phyloP scores from a whole-genome alignment of 2,797 vertebrate genomes.

The Typhlichthys eigenmanni region DNA sequence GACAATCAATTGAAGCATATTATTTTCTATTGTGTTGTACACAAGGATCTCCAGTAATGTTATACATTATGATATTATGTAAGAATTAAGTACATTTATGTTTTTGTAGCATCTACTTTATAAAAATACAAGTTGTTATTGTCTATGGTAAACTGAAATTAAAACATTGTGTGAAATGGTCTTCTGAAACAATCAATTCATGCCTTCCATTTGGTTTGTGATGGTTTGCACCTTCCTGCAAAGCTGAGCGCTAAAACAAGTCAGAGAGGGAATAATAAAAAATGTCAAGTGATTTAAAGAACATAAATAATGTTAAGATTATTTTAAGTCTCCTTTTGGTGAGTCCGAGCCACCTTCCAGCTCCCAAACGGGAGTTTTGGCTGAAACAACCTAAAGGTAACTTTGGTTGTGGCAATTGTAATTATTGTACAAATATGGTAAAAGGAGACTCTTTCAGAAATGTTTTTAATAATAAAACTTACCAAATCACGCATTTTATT shows the following conservation, averaged over 20 bases:
- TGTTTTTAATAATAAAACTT: too few species aligned
- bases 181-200: constrained; percentile 33
- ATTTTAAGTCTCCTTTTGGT: too few species aligned
- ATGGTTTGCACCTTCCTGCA: constrained; percentile 31
- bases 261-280: not conserved
- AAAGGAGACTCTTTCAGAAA: too few species aligned
- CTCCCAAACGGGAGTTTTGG: too few species aligned
- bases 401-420: too few species aligned
- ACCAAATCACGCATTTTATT: too few species aligned
- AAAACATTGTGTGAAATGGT: constrained; percentile 8
- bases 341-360: too few species aligned
- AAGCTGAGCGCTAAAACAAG: constrained; percentile 14
- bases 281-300: too few species aligned
- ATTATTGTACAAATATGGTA: too few species aligned
- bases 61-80: constrained; percentile 68
- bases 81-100: constrained; percentile 54
- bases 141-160: constrained; percentile 24
- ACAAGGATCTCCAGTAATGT: constrained; percentile 63
- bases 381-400: too few species aligned
- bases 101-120: constrained; percentile 20
- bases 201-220: constrained; percentile 53
- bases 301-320: too few species aligned
- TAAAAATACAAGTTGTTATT: too few species aligned
- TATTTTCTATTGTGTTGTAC: constrained; percentile 56
- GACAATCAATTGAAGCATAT: constrained; percentile 21